Base-by-base conservation (phyloP, 2,888 invertebrate species). In the Drosophila aldrichi region DNA sequence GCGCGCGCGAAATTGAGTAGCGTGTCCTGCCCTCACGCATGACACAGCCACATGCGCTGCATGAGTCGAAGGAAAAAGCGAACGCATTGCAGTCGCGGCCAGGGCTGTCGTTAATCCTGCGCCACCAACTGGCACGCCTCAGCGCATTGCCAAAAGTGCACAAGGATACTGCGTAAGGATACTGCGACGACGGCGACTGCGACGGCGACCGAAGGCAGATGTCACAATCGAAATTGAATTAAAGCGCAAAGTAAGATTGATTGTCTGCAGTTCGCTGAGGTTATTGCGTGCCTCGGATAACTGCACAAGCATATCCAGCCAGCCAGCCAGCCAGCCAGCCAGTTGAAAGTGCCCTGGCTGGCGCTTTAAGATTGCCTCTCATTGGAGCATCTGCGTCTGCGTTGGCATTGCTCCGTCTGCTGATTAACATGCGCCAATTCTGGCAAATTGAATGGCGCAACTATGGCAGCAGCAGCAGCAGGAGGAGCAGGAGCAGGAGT, bases 201-300 rank as follows among this genome's bases (percentile, higher is more conserved):
- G 57, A 68, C 65, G 60, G 68, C 70, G 80, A 79, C 83, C 88
- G 81, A 89, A 92, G 92, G 92, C 92, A 92, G 92, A 92, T 92
- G 92, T 92, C 92, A 92, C 92, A 92, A 91, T 91, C 88, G 92
- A 92, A 92, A 92, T 92, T 92, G 92, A 92, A 92, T 92, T 92
- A 92, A 92, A 92, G 91, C 89, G 85, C 89, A 89, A 92, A 91
- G 90, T 87, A 91, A 92, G 92, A 92, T 92, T 92, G 92, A 92
- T 92, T 92, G 92, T 91, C 90, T 87, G 81, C 79, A 90, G 86
- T 90, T 88, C 89, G 78, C 70, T 49, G 79, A 81, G 90, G 89
- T 88, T 87, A 86, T 80, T 88, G 83, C 83, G 89, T 83, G 89
- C 89, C 81, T n/a, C 58, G 80, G 80, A 66, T 62, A 79, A 43